Evolutionary conservation across 2,888 invertebrate species (phyloP).

Genomic region (Doris montereyensis): DNA sequence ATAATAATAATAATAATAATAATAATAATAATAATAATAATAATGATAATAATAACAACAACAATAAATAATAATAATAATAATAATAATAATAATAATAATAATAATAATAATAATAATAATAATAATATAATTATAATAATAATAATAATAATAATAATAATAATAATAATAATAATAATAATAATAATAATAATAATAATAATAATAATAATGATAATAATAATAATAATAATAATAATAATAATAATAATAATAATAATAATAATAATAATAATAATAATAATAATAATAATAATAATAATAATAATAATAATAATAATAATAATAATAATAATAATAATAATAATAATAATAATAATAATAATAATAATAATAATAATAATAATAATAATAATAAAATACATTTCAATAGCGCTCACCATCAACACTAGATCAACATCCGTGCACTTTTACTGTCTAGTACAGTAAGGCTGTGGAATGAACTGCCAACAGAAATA

Average conservation of each 20-base stretch:
- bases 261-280: not conserved
- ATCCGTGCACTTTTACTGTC: too few species aligned
- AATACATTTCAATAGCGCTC: not conserved
- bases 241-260: not conserved
- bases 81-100: not conserved
- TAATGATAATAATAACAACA: not conserved
- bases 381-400: constrained; percentile 5
- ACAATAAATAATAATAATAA: not conserved
- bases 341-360: not conserved
- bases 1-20: not conserved
- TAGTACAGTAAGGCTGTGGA: too few species aligned
- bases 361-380: not conserved
- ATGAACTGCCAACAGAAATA: too few species aligned
- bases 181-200: not conserved
- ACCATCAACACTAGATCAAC: too few species aligned
- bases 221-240: not conserved
- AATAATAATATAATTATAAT: not conserved
- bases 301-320: not conserved
- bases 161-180: not conserved
- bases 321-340: not conserved
- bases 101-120: not conserved
- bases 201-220: not conserved
- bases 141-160: not conserved
- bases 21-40: not conserved
- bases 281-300: not conserved